Percentiles rank a stretch among this genome's conserved stretches.
Conservation (phyloP, 2,797 vertebrate genomes). For the Eurystomus glaucurus region DNA sequence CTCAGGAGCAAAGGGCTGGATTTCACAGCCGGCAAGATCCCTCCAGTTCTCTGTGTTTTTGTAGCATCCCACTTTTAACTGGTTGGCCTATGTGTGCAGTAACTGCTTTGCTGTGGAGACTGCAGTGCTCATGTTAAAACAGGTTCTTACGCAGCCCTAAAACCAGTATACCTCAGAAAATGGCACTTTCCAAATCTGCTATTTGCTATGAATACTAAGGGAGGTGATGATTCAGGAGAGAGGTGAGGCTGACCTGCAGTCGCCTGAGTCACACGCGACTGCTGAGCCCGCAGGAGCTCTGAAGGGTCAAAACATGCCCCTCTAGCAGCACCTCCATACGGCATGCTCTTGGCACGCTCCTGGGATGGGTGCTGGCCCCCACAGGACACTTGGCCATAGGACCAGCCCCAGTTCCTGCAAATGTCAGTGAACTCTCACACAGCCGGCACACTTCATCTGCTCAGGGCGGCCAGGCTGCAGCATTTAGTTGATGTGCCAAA, state of each 20-base stretch:
- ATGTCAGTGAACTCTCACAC: background rate
- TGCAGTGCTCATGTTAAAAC: background rate
- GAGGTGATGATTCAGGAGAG: background rate
- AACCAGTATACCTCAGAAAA: background rate
- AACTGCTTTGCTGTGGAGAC: background rate
- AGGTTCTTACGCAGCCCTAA: background rate
- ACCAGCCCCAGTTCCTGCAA: background rate
- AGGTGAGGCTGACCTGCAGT: background rate
- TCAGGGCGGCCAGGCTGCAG: background rate
- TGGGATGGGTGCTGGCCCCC: background rate
- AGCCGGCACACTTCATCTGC: background rate
- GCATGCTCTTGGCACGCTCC: background rate
- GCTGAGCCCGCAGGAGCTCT: background rate
- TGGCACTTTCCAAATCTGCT: background rate
- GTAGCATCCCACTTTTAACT: accelerated
- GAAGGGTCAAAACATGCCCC: background rate
- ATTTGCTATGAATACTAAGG: background rate
- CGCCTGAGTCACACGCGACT: background rate
- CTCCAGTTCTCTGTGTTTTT: background rate
- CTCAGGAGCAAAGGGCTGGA: background rate
- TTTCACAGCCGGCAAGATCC: slow-evolving; percentile 14
- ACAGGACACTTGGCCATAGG: background rate
- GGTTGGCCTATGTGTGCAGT: background rate
- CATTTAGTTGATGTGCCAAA: background rate
- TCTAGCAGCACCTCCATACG: background rate